Evolutionary conservation across 2,888 invertebrate genomes (phyloP).

Genomic region (Quadroppia sp.): DNA sequence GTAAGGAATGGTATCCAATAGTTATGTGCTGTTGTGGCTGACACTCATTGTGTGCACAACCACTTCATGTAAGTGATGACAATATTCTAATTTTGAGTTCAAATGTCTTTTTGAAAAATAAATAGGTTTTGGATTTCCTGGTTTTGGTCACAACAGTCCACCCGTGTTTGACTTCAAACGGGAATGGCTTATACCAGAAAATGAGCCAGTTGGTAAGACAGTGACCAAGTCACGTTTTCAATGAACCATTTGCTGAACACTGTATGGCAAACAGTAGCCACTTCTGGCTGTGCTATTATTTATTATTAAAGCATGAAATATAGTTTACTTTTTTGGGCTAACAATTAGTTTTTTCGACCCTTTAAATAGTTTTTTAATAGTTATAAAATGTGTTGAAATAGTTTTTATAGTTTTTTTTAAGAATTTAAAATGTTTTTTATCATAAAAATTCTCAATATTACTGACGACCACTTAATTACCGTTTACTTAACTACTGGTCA

Average conservation of each 20-base stretch:
- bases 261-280: conserved; percentile 2
- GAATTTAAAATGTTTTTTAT: too few relatives aligned
- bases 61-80: conserved; percentile 37
- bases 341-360: too few relatives aligned
- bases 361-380: too few relatives aligned
- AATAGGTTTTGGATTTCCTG: conserved; percentile 44
- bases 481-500: too few relatives aligned
- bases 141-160: conserved; percentile 48
- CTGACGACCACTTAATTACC: too few relatives aligned
- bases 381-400: too few relatives aligned
- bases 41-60: conserved; percentile 40
- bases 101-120: too few relatives aligned
- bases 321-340: too few relatives aligned
- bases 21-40: conserved; percentile 41
- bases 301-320: background rate
- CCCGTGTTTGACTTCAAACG: conserved; percentile 67
- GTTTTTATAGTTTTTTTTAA: too few relatives aligned
- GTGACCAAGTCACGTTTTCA: background rate
- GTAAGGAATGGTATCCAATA: conserved; percentile 18
- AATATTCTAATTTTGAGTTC: too few relatives aligned
- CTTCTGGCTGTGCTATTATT: background rate
- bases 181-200: conserved; percentile 70
- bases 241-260: too few relatives aligned
- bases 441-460: too few relatives aligned
- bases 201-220: conserved; percentile 68